Evolutionary conservation across 2,888 invertebrate species (phyloP), one percentile per base, ranked within the genome.

Genomic region (Sphinx pinastri): DNA sequence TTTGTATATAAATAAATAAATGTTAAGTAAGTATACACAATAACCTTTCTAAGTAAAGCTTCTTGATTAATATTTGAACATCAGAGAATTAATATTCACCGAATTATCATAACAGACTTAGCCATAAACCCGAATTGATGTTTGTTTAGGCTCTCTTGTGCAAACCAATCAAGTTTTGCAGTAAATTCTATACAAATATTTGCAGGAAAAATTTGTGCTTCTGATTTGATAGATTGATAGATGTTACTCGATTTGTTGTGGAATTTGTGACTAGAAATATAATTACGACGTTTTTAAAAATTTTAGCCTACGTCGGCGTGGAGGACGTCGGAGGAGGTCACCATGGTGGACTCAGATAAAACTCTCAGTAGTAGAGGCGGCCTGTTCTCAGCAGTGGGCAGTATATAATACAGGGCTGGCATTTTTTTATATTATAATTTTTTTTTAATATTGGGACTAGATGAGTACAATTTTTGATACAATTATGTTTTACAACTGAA

Each of bases 111-210:
- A 79, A 79, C 70, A 54, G 70, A 67, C 70, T 51, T 19, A 71
- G 71, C 67, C 52, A 72, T 75, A 73, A 73, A 60, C 67, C 52
- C 54, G 49, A 70, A 69, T 70, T 72, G 75, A 74, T 79, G 77
- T 79, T 79, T 71, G 75, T 77, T 76, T 77, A 71, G 73, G 69
- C 14, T 63, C 66, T 73, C 69, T 73, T 72, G 71, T 73, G 73
- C 73, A 74, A 76, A 72, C 75, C 78, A 75, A 79, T 79, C 52
- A 68, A 77, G 76, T 77, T 72, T 66, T 71, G 75, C 74, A 73
- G 72, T 71, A 78, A 71, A 70, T 68, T 59, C 47, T 55, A 25
- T 16, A 38, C 59, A 51, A 69, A 57, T 78, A 70, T 79, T 79
- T 79, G 73, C 38, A 52, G 71, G 75, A 79, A 79, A 79, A 77